Percentiles rank a stretch among this genome's conserved stretches.
Conservation (phyloP, 2,888 invertebrate species). For the Spilosoma lubricipeda region DNA sequence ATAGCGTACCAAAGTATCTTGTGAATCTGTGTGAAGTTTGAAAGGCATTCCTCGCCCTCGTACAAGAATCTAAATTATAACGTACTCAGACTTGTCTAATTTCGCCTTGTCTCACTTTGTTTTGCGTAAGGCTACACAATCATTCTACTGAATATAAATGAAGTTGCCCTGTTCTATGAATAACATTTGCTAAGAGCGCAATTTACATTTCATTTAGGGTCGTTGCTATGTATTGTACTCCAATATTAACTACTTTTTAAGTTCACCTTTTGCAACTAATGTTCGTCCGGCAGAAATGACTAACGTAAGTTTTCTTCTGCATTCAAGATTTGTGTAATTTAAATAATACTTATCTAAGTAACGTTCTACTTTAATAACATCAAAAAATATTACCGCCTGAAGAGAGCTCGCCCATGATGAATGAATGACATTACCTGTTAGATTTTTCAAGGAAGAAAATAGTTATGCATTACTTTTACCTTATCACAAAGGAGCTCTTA, state of each 20-base stretch:
- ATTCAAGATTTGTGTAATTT: too few relatives aligned
- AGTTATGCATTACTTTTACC: too few relatives aligned
- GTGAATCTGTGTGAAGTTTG: constrained; percentile 13
- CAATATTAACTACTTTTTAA: constrained; percentile 51
- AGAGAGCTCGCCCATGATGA: too few relatives aligned
- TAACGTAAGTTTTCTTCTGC: too few relatives aligned
- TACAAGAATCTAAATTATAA: constrained; percentile 45
- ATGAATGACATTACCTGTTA: too few relatives aligned
- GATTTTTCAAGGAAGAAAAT: too few relatives aligned
- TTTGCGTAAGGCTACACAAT: constrained; percentile 66
- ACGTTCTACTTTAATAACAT: too few relatives aligned
- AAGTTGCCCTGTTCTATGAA: constrained; percentile 77
- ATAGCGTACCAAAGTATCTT: constrained; percentile 2
- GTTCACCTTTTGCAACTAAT: too few relatives aligned
- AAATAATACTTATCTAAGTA: too few relatives aligned
- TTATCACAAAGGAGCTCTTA: too few relatives aligned
- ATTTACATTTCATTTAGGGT: constrained; percentile 72
- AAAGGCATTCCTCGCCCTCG: constrained; percentile 46
- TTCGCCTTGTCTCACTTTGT: constrained; percentile 63
- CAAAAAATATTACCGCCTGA: too few relatives aligned
- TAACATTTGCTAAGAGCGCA: constrained; percentile 75
- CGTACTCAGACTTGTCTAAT: constrained; percentile 65
- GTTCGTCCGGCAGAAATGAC: too few relatives aligned
- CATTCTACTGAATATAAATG: constrained; percentile 79
- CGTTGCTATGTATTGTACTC: constrained; percentile 60